Base-by-base conservation (phyloP, 2,113 vertebrate genomes). In the Pachypanchax playfairii region DNA sequence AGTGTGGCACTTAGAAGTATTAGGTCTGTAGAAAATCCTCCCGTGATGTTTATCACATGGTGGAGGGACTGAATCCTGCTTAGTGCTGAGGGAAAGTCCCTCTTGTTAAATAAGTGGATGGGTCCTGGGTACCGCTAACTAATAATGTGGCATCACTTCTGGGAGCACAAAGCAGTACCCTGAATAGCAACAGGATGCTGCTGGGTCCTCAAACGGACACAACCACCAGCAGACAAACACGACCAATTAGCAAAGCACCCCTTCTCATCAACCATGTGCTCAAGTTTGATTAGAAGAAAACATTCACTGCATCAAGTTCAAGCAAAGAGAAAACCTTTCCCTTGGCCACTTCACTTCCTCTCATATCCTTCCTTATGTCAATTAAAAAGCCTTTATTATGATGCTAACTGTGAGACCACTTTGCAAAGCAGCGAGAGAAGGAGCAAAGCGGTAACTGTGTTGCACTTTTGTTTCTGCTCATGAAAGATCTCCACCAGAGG, bases 161-260 rank as follows among this genome's bases (percentile, higher is more conserved):
- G 72, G 44, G 58, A 77, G 59, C 73, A 83, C 87, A 88, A 84
- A 83, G 72, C 76, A 49, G 63, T 41, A 65, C 70, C 66, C 63
- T 80, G 75, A 91, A 91, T 90, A 82, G 79, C 80, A 87, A 80
- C 87, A 75, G 78, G 67, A 86, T 41, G 51, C 77, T 70, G 70
- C 73, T 21, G 41, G 82, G 79, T 80, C 77, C 86, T 89, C 83
- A 71, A 89, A 86, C 73, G 71, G 79, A 59, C 79, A 79, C 67
- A 70, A 73, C 73, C 57, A 83, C 50, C 63, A 57, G 74, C 75
- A 83, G 83, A 90, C 89, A 90, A 89, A 83, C 86, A 73, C 44
- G 43, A 53, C 87, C 90, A 92, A 92, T 92, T 91, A 91, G 84
- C 77, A 75, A 68, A 76, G 86, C 69, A 79, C 57, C 67, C 51